Percentiles rank a stretch among this genome's conserved stretches.
phyloP scores from a whole-genome alignment of 23 tunicate species.

The Botrylloides violaceus region DNA sequence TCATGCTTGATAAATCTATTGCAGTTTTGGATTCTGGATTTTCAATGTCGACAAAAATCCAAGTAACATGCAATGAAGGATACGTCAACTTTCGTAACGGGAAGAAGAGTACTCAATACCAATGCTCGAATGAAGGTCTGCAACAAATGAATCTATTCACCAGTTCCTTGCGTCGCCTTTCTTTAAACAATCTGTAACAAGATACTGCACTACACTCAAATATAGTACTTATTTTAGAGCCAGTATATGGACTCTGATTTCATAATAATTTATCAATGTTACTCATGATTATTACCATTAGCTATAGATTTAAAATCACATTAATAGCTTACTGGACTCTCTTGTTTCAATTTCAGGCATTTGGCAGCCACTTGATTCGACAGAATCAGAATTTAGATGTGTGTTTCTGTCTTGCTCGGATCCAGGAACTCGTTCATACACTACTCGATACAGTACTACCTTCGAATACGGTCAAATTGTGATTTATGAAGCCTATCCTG shows the following conservation, averaged over 20 bases:
- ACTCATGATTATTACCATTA: no score
- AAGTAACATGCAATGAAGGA: constrained; percentile 34
- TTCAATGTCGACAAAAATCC: neutral
- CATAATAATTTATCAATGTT: no score
- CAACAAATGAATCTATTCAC: no score
- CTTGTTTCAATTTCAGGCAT: constrained; percentile 24
- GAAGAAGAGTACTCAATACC: neutral
- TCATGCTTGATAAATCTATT: no score
- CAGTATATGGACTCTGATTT: no score
- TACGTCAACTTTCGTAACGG: constrained; percentile 24
- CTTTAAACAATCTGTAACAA: no score
- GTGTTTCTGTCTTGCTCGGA: constrained; percentile 35
- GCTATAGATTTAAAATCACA: neutral
- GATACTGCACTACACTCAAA: no score
- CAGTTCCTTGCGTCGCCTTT: no score
- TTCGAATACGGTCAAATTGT: constrained; percentile 22
- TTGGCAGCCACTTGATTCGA: constrained; percentile 41
- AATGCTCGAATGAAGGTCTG: constrained; percentile 33
- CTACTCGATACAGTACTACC: constrained; percentile 25
- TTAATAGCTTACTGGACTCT: neutral
- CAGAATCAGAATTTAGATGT: constrained; percentile 3
- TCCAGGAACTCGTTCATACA: constrained; percentile 34
- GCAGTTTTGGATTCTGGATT: no score
- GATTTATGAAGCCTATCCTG: constrained; percentile 40
- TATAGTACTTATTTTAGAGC: no score